Conservation (phyloP, 2,797 vertebrate genomes). For the Morelia viridis region DNA sequence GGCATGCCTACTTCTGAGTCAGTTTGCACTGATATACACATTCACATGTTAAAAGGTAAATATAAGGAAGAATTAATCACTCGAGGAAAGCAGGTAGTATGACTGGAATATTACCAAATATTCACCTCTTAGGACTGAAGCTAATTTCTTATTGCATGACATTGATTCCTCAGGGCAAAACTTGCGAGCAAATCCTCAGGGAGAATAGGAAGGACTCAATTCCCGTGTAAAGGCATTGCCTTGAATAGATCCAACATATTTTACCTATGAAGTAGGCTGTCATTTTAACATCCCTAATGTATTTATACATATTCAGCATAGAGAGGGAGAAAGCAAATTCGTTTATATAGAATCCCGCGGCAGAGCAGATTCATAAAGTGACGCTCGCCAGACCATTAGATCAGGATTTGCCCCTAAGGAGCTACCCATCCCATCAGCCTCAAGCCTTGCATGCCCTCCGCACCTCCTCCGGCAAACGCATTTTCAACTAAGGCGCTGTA, state of each 20-base stretch:
- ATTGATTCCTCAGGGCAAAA: background rate
- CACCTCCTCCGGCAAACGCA: slow-evolving; percentile 27
- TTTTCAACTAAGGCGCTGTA: background rate
- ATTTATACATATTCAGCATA: slow-evolving; percentile 16
- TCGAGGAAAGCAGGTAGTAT: background rate
- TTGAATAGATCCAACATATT: background rate
- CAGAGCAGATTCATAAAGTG: slow-evolving; percentile 34
- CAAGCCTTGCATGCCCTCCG: background rate
- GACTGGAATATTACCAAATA: background rate
- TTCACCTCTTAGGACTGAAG: background rate
- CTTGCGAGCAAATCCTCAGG: background rate
- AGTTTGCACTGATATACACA: background rate
- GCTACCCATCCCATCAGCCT: background rate
- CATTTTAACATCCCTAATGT: background rate
- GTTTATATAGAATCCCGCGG: slow-evolving; percentile 20
- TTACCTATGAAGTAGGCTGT: background rate
- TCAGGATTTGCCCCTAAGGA: slow-evolving; percentile 21
- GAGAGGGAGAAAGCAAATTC: slow-evolving; percentile 35
- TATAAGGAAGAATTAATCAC: background rate
- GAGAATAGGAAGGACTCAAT: background rate
- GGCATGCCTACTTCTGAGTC: background rate
- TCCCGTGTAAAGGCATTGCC: background rate
- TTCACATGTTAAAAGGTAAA: background rate
- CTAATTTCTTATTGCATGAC: background rate
- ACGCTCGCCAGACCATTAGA: slow-evolving; percentile 27